Conservation (phyloP, 2,888 invertebrate genomes). For the Chelonus formosanus region DNA sequence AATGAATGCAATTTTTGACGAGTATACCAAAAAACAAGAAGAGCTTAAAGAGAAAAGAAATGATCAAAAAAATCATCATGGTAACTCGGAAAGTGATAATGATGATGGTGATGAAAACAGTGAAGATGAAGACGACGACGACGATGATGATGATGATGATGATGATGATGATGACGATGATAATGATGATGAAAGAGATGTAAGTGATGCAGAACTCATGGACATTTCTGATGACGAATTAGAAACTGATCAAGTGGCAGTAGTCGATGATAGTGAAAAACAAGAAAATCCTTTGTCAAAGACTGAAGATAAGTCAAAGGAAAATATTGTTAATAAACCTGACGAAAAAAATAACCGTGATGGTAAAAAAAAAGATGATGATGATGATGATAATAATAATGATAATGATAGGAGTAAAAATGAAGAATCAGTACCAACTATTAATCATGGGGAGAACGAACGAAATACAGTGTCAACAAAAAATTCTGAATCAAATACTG, state of each 20-base stretch:
- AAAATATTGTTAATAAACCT: no score
- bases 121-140: slow-evolving; percentile 37
- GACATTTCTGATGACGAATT: slow-evolving; percentile 7
- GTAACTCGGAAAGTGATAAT: background rate
- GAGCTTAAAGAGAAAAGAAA: slow-evolving; percentile 34
- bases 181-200: slow-evolving; percentile 13
- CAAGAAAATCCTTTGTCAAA: no score
- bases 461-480: background rate
- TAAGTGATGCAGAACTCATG: slow-evolving; percentile 11
- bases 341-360: no score
- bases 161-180: slow-evolving; percentile 35
- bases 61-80: background rate
- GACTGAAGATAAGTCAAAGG: no score
- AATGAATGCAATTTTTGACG: slow-evolving; percentile 50
- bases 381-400: no score
- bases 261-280: slow-evolving; percentile 11
- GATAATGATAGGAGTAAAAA: background rate
- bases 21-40: slow-evolving; percentile 51
- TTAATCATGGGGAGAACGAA: background rate
- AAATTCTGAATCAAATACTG: background rate
- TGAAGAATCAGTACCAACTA: no score
- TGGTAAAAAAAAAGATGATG: no score
- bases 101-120: slow-evolving; percentile 17
- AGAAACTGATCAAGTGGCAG: slow-evolving; percentile 22
- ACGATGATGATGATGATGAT: slow-evolving; percentile 36